These are phyloP conservation scores for Megalops cyprinoides DNA, from an alignment of 2,797 vertebrate species.

Conservation along the genomic window DNA sequence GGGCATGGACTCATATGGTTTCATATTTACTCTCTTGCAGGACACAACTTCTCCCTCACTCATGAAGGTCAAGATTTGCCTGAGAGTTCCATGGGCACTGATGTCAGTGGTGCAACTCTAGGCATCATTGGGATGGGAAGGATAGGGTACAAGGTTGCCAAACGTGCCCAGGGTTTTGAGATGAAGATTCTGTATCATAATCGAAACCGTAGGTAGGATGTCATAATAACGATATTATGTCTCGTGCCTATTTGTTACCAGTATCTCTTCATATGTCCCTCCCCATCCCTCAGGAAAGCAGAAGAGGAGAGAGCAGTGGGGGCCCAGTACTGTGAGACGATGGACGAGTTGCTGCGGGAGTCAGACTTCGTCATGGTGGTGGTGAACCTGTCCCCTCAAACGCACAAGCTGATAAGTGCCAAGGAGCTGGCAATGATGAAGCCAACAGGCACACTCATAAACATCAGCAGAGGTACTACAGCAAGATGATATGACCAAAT, in stretches of 20 bases:
- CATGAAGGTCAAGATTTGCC: constrained; percentile 56
- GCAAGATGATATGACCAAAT: background rate
- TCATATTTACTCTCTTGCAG: constrained; percentile 52
- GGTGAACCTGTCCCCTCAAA: constrained; percentile 67
- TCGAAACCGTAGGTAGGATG: constrained; percentile 71
- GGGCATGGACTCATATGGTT: background rate
- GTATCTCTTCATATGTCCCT: background rate
- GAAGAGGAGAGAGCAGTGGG: constrained; percentile 74
- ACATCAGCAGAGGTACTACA: constrained; percentile 76
- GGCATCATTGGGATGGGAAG: constrained; percentile 81
- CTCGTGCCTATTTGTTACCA: constrained; percentile 14
- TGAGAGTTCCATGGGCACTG: constrained; percentile 59
- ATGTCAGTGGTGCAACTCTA: constrained; percentile 72
- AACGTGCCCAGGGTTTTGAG: constrained; percentile 76
- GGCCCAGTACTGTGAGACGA: constrained; percentile 71
- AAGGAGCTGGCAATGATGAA: constrained; percentile 79
- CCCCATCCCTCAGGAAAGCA: constrained; percentile 60
- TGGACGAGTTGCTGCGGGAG: constrained; percentile 71
- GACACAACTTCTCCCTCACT: constrained; percentile 63
- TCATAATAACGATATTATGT: too few species aligned
- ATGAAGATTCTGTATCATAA: constrained; percentile 84
- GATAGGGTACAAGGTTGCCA: constrained; percentile 77
- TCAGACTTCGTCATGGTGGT: constrained; percentile 78
- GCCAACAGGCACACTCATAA: constrained; percentile 71
- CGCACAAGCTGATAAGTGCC: constrained; percentile 68